Evolutionary conservation across 2,888 invertebrate genomes (phyloP).

Genomic region (Tiliacea citrago): DNA sequence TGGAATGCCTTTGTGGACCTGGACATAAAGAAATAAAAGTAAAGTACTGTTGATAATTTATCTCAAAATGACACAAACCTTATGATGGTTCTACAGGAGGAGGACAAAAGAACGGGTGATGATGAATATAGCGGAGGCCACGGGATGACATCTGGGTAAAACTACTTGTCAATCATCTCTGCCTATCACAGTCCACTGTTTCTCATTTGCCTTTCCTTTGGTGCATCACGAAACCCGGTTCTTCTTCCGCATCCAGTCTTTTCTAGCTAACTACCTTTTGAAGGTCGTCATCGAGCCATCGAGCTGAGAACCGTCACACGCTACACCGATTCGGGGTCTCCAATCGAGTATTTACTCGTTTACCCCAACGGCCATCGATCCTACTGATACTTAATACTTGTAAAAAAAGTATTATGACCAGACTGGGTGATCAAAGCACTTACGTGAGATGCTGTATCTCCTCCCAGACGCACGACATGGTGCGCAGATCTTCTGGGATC

Average conservation of each 20-base stretch:
- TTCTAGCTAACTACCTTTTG: background rate
- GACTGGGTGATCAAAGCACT: conserved; percentile 51
- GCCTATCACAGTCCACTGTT: background rate
- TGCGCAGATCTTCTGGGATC: conserved; percentile 90
- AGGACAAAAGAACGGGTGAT: background rate
- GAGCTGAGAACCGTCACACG: background rate
- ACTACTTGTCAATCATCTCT: background rate
- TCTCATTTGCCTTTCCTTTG: background rate
- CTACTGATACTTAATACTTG: background rate
- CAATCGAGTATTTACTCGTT: background rate
- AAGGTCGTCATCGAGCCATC: background rate
- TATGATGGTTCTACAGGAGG: background rate
- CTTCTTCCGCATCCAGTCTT: background rate
- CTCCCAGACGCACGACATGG: conserved; percentile 92
- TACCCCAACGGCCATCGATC: background rate
- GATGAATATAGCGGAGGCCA: background rate
- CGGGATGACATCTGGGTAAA: background rate
- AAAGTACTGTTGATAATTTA: background rate
- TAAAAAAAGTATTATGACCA: background rate
- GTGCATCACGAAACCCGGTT: background rate
- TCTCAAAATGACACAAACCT: background rate
- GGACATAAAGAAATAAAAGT: conserved; percentile 32
- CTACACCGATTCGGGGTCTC: background rate
- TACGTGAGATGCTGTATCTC: conserved; percentile 91
- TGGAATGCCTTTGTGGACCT: conserved; percentile 87